phyloP scores from a whole-genome alignment of 2,888 invertebrate genomes.

The Synanthedon myopaeformis region DNA sequence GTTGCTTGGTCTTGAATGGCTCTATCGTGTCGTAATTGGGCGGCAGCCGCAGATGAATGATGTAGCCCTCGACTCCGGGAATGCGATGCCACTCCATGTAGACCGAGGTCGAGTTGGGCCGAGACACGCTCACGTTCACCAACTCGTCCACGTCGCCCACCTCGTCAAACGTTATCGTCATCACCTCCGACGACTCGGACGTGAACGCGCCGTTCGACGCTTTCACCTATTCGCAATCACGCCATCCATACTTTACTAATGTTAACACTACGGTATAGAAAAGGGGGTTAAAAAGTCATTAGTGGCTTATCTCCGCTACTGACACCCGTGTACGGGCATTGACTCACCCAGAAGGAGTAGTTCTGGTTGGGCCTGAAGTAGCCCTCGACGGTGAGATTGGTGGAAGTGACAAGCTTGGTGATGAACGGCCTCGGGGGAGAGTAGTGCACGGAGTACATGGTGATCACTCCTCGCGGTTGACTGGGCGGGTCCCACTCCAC shows the following conservation, averaged over 20 bases:
- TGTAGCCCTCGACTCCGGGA: constrained; percentile 71
- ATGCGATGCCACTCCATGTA: constrained; percentile 73
- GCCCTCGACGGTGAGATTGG: constrained; percentile 67
- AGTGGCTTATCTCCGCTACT: background rate
- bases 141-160: constrained; percentile 74
- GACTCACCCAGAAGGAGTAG: constrained; percentile 80
- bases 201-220: constrained; percentile 74
- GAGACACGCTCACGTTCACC: constrained; percentile 61
- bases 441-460: constrained; percentile 73
- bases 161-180: constrained; percentile 73
- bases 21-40: constrained; percentile 67
- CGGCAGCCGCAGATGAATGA: constrained; percentile 60
- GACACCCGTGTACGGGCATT: background rate
- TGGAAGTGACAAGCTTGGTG: constrained; percentile 43
- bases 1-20: constrained; percentile 44
- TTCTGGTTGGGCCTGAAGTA: constrained; percentile 65
- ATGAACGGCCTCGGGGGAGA: constrained; percentile 75
- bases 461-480: constrained; percentile 73
- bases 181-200: constrained; percentile 72
- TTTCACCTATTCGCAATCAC: constrained; percentile 56
- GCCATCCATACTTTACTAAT: no score
- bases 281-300: background rate
- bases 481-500: constrained; percentile 78
- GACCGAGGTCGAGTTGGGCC: constrained; percentile 62
- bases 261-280: no score